Base-by-base conservation (phyloP, 2,113 vertebrate species). In the Cercopithecus mona region DNA sequence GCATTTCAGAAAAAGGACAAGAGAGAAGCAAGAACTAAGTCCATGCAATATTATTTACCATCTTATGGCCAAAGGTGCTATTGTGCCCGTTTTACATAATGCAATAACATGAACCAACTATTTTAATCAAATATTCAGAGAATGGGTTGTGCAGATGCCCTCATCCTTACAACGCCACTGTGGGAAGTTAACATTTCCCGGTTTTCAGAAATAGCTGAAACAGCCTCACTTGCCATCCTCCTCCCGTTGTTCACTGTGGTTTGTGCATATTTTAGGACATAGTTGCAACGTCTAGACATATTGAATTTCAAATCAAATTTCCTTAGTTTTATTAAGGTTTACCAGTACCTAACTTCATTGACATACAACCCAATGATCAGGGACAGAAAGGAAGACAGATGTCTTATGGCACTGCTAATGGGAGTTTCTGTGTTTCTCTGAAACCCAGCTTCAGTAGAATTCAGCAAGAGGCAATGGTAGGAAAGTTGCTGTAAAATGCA, bases 291-390 rank as follows among this genome's bases (percentile, higher is more conserved):
- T n/a, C 45, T 40, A 12, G 50, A 27, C 61, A 1, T 72, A 80
- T 38, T 81, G 30, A 38, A 52, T 82, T 97, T 93, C 82, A 92
- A 48, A 80, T 94, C 52, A 83, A 61, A 88, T 95, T 87, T 90
- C 76, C 84, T 80, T 79, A 3, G 45, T 89, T 96, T 79, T 76
- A 83, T 90, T 76, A 75, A 57, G 61, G 35, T 52, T 95, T 84
- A 10, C 48, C 43, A 11, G 40, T 43, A 87, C 78, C 45, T n/a
- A 57, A 64, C 38, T 35, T 40, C 88, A 35, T 27, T 52, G 80
- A 38, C 55, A 43, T 38, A 70, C 73, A 40, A 12, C 12, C 23
- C 66, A 38, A 3, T 76, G 59, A 45, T 45, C 55, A 12, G 52
- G 45, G 72, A 72, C 52, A 32, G 86, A 55, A 45, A 79, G 45